phyloP scores from a whole-genome alignment of 2,888 invertebrate genomes.

The Hecatera dysodea region DNA sequence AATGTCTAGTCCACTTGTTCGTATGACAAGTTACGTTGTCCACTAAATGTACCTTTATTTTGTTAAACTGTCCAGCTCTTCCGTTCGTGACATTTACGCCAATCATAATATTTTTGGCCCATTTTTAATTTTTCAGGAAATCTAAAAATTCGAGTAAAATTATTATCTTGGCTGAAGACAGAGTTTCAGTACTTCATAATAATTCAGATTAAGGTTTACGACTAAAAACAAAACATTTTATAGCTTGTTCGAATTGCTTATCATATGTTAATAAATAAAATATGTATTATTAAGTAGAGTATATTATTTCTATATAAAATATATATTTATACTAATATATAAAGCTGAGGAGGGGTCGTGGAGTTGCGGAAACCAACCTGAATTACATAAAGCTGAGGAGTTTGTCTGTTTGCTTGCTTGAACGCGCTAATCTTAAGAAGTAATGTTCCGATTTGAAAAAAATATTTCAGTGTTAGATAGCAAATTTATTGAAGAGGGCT shows the following conservation, averaged over 20 bases:
- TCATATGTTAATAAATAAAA: background rate
- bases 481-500: no score
- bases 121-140: conserved; percentile 26
- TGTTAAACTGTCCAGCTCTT: conserved; percentile 29
- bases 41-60: conserved; percentile 37
- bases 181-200: background rate
- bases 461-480: no score
- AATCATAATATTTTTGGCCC: conserved; percentile 47
- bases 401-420: no score
- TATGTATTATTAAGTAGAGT: no score
- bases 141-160: conserved; percentile 12
- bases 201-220: conserved; percentile 15
- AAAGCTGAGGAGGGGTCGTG: no score
- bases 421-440: no score
- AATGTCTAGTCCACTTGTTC: conserved; percentile 46
- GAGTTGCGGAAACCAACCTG: no score
- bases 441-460: no score
- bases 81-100: conserved; percentile 45
- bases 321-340: no score
- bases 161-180: background rate
- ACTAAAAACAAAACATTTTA: background rate
- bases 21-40: conserved; percentile 46
- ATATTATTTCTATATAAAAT: no score
- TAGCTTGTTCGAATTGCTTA: background rate
- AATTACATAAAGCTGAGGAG: no score